Conservation (phyloP, 2,113 vertebrate species). For the Chloropsis hardwickii region DNA sequence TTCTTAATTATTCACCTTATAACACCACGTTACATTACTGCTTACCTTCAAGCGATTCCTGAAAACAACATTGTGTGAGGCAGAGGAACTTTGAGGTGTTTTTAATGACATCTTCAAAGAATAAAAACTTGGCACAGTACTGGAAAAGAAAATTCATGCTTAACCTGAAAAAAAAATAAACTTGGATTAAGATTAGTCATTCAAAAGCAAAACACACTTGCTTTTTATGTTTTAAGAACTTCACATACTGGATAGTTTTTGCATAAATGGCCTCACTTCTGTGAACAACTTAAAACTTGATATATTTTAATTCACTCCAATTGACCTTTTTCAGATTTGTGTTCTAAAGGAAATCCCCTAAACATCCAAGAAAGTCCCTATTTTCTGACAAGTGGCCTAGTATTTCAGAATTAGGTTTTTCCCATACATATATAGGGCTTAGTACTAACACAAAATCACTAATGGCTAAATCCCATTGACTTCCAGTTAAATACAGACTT, state of each 20-base stretch:
- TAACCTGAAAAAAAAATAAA: not conserved
- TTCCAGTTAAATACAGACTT: not conserved
- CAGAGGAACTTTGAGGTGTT: not conserved
- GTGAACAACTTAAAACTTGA: not conserved
- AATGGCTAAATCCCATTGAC: not conserved
- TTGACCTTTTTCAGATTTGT: not conserved
- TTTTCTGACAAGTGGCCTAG: not conserved
- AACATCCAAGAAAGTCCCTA: not conserved
- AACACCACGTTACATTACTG: not conserved
- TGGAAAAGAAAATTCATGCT: not conserved
- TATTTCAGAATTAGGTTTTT: not conserved
- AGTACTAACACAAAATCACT: not conserved
- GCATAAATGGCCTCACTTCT: not conserved
- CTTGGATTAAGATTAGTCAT: conserved; percentile 5
- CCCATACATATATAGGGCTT: fast-evolving
- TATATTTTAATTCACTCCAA: not conserved
- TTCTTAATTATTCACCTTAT: not conserved
- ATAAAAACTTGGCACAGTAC: not conserved
- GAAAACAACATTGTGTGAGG: not conserved
- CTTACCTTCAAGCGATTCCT: conserved; percentile 18
- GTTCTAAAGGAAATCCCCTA: not conserved
- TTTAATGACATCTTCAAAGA: conserved; percentile 31
- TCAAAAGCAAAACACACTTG: not conserved
- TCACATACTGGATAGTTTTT: not conserved
- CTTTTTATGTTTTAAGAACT: not conserved